phyloP scores from a whole-genome alignment of 2,113 vertebrate species.

The Chlorodrepanis virens region DNA sequence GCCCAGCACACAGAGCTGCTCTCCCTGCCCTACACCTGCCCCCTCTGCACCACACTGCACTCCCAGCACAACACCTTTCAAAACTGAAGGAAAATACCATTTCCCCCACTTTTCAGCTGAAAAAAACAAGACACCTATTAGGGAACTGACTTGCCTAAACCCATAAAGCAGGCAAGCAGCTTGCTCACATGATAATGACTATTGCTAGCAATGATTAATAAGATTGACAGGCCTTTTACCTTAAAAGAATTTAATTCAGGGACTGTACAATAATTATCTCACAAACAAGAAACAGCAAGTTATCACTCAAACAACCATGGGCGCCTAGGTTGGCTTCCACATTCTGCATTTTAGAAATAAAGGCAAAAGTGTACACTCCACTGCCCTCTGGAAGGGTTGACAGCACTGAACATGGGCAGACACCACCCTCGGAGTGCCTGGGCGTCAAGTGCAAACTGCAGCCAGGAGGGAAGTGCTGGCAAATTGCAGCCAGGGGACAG shows the following conservation, averaged over 20 bases:
- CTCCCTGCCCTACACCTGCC: too few relatives aligned
- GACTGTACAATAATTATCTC: background rate
- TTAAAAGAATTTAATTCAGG: background rate
- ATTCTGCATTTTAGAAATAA: background rate
- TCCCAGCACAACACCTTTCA: background rate
- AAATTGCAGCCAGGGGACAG: background rate
- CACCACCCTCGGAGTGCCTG: background rate
- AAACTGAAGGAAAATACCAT: background rate
- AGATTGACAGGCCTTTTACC: background rate
- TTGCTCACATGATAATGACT: slow-evolving; percentile 1
- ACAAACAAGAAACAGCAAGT: slow-evolving; percentile 37
- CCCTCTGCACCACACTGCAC: background rate
- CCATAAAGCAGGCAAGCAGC: background rate
- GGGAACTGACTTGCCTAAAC: background rate
- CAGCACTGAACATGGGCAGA: background rate
- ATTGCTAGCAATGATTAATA: slow-evolving; percentile 13
- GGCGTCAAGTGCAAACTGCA: background rate
- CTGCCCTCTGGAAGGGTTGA: background rate
- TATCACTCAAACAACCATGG: background rate
- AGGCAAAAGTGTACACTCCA: background rate
- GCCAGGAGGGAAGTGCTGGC: background rate
- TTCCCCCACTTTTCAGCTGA: background rate
- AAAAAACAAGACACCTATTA: background rate
- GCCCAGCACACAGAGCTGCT: too few relatives aligned
- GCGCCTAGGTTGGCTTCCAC: background rate